Percentiles rank a stretch among this genome's conserved stretches.
Conservation (phyloP, 2,888 invertebrate genomes). For the Nysson spinosus region DNA sequence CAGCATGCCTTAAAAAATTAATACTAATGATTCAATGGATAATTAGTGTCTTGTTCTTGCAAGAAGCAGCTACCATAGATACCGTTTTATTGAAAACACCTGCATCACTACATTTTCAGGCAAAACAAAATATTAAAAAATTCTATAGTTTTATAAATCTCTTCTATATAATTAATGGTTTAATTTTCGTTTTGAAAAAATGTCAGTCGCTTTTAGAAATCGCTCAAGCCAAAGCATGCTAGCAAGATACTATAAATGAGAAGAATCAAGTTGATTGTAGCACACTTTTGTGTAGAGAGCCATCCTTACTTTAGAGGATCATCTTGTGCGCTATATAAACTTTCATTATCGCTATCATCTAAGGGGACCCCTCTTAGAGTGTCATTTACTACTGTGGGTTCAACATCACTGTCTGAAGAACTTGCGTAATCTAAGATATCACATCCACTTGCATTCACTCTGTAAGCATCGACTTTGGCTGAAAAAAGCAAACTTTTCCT, state of each 20-base stretch:
- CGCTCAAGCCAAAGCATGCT: slow-evolving; percentile 73
- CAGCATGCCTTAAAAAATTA: slow-evolving; percentile 85
- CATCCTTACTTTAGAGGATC: slow-evolving; percentile 84
- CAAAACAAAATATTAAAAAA: too few species aligned
- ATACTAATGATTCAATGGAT: slow-evolving; percentile 70
- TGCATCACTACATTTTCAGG: too few species aligned
- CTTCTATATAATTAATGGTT: not conserved
- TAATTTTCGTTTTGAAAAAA: not conserved
- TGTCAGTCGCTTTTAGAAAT: too few species aligned
- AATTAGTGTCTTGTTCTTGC: slow-evolving; percentile 60
- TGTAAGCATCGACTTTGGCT: slow-evolving; percentile 80
- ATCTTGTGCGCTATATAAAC: slow-evolving; percentile 86
- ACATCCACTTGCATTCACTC: slow-evolving; percentile 79
- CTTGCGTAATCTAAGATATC: slow-evolving; percentile 85
- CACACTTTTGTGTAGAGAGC: slow-evolving; percentile 6
- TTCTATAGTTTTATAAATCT: too few species aligned
- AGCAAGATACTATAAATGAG: slow-evolving; percentile 57
- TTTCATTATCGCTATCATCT: slow-evolving; percentile 87
- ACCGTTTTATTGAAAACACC: too few species aligned
- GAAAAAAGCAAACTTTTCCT: slow-evolving; percentile 55
- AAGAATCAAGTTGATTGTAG: not conserved
- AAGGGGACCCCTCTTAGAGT: slow-evolving; percentile 83
- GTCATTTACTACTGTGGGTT: slow-evolving; percentile 81
- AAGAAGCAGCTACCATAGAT: slow-evolving; percentile 68
- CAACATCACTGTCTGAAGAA: slow-evolving; percentile 87